Evolutionary conservation across 2,113 vertebrate species (phyloP).

Genomic region (Cryptoleucopteryx plumbea): DNA sequence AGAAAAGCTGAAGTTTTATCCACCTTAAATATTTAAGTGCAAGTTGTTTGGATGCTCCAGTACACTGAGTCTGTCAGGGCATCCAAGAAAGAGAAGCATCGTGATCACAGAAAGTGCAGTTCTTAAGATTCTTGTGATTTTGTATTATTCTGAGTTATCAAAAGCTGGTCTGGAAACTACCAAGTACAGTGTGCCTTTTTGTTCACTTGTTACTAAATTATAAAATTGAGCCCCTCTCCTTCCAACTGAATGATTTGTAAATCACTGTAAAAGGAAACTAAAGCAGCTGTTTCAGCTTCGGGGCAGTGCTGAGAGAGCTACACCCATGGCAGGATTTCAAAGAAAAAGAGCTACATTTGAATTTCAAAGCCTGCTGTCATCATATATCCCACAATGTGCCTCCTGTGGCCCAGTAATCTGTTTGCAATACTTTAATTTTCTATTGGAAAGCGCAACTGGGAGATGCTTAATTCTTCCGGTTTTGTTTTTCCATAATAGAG

Average conservation of each 20-base stretch:
- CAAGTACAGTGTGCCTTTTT: constrained; percentile 23
- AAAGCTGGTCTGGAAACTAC: constrained; percentile 29
- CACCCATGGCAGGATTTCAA: constrained; percentile 59
- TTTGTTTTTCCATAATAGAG: constrained; percentile 46
- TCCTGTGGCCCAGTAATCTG: constrained; percentile 49
- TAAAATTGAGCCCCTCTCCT: not conserved
- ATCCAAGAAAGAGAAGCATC: not conserved
- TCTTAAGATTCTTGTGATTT: not conserved
- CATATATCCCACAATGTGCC: constrained; percentile 31
- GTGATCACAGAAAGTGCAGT: not conserved
- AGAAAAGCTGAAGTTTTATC: not conserved
- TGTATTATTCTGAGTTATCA: not conserved
- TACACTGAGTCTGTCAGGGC: not conserved
- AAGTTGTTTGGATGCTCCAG: not conserved
- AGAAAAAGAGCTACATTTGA: constrained; percentile 57
- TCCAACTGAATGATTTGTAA: constrained; percentile 11
- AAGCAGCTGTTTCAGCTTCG: constrained; percentile 59
- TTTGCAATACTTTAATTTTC: constrained; percentile 61
- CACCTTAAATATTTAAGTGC: not conserved
- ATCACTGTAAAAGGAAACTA: constrained; percentile 40
- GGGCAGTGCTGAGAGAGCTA: constrained; percentile 27
- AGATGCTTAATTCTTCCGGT: constrained; percentile 30
- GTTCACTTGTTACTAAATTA: constrained; percentile 30
- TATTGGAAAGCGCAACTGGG: constrained; percentile 43
- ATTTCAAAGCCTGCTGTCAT: constrained; percentile 64